These are phyloP conservation scores for Podarcis cretensis DNA, from an alignment of 2,113 vertebrate species.

Conservation along the genomic window DNA sequence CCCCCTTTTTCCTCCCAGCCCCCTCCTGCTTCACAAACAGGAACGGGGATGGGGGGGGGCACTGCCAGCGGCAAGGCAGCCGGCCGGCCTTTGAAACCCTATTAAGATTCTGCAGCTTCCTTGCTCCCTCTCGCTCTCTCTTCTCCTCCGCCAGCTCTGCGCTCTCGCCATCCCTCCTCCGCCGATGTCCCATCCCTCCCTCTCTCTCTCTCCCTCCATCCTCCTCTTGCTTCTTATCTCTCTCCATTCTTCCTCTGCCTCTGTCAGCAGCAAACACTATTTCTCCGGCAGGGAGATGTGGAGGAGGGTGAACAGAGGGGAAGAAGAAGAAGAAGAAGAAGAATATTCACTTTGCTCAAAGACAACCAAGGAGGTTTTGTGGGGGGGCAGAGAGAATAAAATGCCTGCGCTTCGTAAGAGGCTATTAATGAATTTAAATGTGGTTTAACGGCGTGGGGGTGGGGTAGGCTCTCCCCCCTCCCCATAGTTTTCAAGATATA, in stretches of 20 bases:
- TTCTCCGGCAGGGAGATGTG: no score
- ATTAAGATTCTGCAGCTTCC: not conserved
- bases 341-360: no score
- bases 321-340: not conserved
- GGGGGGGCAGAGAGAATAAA: not conserved
- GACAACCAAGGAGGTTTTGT: not conserved
- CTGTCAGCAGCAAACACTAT: not conserved
- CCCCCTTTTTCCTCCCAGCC: not conserved
- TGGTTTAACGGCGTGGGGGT: no score
- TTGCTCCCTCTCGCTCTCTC: not conserved
- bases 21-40: not conserved
- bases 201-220: not conserved
- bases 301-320: not conserved
- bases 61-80: no score
- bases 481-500: not conserved
- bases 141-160: not conserved
- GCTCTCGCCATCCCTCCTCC: not conserved
- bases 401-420: no score
- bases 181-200: not conserved
- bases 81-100: not conserved
- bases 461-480: not conserved
- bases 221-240: not conserved
- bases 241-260: not conserved
- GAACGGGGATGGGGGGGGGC: not conserved
- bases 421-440: no score